phyloP scores from a whole-genome alignment of 2,113 vertebrate species.

The Megaleporinus macrocephalus region DNA sequence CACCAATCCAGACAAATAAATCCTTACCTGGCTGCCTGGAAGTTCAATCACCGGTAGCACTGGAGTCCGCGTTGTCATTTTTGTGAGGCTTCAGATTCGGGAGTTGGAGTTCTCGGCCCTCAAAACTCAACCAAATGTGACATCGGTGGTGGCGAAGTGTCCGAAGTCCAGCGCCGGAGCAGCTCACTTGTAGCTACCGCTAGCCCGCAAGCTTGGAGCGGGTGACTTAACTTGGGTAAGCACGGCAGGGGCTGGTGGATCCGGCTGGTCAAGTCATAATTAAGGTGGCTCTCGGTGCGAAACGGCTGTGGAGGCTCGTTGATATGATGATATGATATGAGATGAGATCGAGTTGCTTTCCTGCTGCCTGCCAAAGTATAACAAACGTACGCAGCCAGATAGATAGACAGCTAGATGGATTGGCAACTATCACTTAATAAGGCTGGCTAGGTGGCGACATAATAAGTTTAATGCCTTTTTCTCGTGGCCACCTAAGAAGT shows the following conservation, averaged over 20 bases:
- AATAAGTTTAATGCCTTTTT: too few species aligned
- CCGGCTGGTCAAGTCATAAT: constrained; percentile 43
- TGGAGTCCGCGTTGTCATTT: constrained; percentile 60
- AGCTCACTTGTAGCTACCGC: not conserved
- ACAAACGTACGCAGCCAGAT: too few species aligned
- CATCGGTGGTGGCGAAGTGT: constrained; percentile 38
- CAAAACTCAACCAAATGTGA: constrained; percentile 38
- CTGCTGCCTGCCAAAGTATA: too few species aligned
- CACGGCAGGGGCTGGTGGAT: constrained; percentile 10
- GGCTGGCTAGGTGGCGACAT: not conserved
- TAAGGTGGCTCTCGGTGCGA: not conserved
- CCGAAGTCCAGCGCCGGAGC: constrained; percentile 17
- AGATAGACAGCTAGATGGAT: too few species aligned
- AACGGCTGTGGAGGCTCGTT: not conserved
- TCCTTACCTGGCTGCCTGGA: constrained; percentile 57
- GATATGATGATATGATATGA: not conserved
- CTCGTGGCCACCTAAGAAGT: too few species aligned
- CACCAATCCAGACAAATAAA: too few species aligned
- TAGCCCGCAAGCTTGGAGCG: not conserved
- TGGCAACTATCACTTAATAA: too few species aligned
- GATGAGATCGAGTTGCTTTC: not conserved
- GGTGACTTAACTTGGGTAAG: not conserved
- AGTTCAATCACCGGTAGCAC: constrained; percentile 54
- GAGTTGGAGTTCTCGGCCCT: constrained; percentile 39
- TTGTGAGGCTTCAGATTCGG: constrained; percentile 28